A percentile compares a stretch with the other conserved stretches of the same genome.
These are phyloP conservation scores for Cyrtorhinus lividipennis DNA, from an alignment of 1,140 invertebrate species.

Conservation along the genomic window DNA sequence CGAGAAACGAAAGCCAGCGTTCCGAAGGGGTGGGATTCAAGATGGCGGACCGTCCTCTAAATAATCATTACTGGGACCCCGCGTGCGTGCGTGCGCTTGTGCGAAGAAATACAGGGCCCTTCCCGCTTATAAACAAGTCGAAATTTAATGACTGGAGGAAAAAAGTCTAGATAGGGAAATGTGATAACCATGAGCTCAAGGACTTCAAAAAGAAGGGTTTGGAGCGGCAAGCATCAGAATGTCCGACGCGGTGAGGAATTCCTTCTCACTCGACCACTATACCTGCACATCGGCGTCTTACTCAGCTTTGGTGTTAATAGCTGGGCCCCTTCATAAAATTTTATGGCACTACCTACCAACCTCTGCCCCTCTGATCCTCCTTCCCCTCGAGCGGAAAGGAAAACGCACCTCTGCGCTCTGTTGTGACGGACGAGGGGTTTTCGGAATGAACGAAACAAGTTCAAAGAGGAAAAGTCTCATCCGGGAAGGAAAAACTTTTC, in stretches of 20 bases:
- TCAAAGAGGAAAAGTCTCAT: neutral
- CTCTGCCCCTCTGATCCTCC: neutral
- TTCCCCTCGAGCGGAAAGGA: too few relatives aligned
- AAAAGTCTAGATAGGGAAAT: neutral
- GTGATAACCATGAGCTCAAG: too few relatives aligned
- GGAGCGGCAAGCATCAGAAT: neutral
- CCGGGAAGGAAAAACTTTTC: neutral
- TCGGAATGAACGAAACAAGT: neutral
- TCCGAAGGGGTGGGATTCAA: neutral
- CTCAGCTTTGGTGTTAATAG: constrained; percentile 1
- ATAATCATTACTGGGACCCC: neutral
- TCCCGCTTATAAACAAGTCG: neutral
- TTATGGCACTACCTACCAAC: constrained; percentile 6
- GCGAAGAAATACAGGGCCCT: neutral
- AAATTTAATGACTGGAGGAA: neutral
- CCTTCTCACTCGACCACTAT: neutral
- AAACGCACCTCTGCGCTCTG: neutral
- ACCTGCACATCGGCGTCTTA: neutral
- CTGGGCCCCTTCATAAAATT: constrained; percentile 1
- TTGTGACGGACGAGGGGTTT: neutral
- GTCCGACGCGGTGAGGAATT: too few relatives aligned
- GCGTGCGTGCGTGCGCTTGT: neutral
- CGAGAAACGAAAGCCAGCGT: neutral
- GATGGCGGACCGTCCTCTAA: neutral
- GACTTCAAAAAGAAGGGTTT: too few relatives aligned